Conservation (phyloP, 2,113 vertebrate species). For the Nannobrachium achirus region DNA sequence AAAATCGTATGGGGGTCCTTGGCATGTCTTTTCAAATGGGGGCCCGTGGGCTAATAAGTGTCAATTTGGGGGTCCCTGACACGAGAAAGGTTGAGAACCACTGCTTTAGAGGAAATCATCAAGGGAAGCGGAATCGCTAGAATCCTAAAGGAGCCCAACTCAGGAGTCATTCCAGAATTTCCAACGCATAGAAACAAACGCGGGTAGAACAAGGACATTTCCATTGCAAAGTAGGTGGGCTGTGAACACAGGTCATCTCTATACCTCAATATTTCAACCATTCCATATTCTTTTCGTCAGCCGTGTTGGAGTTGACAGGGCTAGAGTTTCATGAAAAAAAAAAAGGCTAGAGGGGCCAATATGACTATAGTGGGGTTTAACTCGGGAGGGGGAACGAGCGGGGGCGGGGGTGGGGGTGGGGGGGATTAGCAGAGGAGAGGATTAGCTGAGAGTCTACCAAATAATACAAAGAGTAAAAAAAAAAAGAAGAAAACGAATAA, state of each 20-base stretch:
- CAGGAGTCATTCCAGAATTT: slow-evolving; percentile 62
- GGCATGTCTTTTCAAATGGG: no score
- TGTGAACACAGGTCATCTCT: no score
- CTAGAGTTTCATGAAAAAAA: slow-evolving; percentile 58
- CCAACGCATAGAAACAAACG: background rate
- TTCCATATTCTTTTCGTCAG: no score
- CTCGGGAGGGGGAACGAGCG: slow-evolving; percentile 17
- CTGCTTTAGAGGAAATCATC: no score
- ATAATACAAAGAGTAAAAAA: slow-evolving; percentile 55
- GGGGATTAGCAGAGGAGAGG: slow-evolving; percentile 58
- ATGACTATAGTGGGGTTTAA: slow-evolving; percentile 59
- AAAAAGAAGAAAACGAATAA: slow-evolving; percentile 49
- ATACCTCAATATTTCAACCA: no score
- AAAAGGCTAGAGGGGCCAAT: slow-evolving; percentile 62
- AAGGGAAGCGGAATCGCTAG: no score
- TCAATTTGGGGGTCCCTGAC: no score
- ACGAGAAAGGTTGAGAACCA: no score
- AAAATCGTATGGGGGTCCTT: no score
- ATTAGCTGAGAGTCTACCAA: slow-evolving; percentile 57
- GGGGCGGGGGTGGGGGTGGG: slow-evolving; percentile 43
- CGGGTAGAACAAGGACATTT: no score
- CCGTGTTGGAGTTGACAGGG: slow-evolving; percentile 34
- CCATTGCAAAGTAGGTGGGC: no score
- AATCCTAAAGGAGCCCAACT: background rate
- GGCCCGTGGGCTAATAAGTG: no score